Evolutionary conservation across 2,113 vertebrate genomes (phyloP), one percentile per base, ranked within the genome.

Genomic region (Pedetes capensis): DNA sequence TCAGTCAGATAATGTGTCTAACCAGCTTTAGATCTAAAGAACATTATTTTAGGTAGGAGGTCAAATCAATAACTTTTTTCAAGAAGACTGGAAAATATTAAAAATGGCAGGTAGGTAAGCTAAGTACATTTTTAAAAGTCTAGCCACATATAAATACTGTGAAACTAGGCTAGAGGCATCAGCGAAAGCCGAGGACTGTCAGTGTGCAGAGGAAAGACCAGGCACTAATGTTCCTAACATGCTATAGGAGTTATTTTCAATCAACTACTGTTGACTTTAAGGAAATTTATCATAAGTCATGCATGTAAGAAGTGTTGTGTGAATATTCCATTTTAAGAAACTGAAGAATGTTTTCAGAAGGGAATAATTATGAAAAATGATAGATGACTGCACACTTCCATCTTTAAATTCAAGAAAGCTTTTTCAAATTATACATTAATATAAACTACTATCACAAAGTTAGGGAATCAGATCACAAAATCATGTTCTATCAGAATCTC

Each of bases 1-100:
- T 99, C 98, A 99, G 99, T 98, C 99, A 99, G 99, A 99, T 99
- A 99, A 99, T 99, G 99, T 99, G 99, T 99, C 99, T 99, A 99
- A 99, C 99, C 99, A 99, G 99, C 99, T 99, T 99, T 99, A 99
- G 99, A 99, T 99, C 99, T 99, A 99, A 99, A 99, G 98, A 99
- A 99, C 98, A 99, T 99, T 98, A 98, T 99, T 99, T 98, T 98
- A 98, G 98, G 98, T 99, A 99, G 98, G 98, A 98, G 98, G 98
- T 99, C 98, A 98, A 98, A 99, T 99, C 99, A 99, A 99, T 99
- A 99, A 99, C 98, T 98, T 98, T 98, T 98, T 98, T 98, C 98
- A 98, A 99, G 98, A 98, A 98, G 97, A 98, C 98, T 98, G 98
- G 98, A 98, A 99, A 99, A 99, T 98, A 99, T 99, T 99, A 99